Conservation (phyloP, 1,140 invertebrate species). For the Drosophila melanica region DNA sequence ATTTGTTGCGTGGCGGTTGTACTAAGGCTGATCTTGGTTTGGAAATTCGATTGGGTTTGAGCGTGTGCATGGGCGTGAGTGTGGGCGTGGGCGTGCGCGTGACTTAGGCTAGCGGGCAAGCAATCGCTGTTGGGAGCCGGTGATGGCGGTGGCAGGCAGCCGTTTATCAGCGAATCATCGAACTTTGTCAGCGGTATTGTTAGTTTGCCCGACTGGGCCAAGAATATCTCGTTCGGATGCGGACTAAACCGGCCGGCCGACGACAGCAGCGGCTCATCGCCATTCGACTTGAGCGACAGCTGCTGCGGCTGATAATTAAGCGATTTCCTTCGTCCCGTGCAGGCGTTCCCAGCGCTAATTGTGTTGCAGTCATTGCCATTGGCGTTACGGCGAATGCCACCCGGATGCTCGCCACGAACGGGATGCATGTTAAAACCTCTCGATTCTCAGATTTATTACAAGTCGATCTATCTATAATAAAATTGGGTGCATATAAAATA, state of each 20-base stretch:
- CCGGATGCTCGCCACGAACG: background rate
- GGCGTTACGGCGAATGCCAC: background rate
- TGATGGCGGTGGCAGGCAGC: conserved; percentile 74
- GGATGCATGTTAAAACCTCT: conserved; percentile 10
- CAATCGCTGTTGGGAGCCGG: conserved; percentile 79
- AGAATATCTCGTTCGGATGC: conserved; percentile 64
- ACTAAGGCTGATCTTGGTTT: background rate
- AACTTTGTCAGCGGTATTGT: conserved; percentile 66
- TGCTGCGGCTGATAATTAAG: conserved; percentile 54
- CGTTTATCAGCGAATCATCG: conserved; percentile 58
- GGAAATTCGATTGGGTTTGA: conserved; percentile 7
- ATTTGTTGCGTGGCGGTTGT: conserved; percentile 6
- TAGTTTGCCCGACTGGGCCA: conserved; percentile 57
- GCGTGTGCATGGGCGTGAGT: conserved; percentile 1
- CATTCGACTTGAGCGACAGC: conserved; percentile 49
- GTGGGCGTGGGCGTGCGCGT: conserved; percentile 5
- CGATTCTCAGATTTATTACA: too few species aligned
- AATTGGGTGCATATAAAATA: too few species aligned
- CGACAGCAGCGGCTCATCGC: conserved; percentile 24
- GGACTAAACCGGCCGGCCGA: conserved; percentile 64
- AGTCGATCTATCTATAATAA: too few species aligned
- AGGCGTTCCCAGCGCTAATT: background rate
- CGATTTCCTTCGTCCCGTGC: conserved; percentile 49
- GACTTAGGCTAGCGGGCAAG: conserved; percentile 15
- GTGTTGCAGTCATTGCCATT: conserved; percentile 4